phyloP scores from a whole-genome alignment of 2,113 vertebrate genomes.

The Poeciliopsis retropinna region DNA sequence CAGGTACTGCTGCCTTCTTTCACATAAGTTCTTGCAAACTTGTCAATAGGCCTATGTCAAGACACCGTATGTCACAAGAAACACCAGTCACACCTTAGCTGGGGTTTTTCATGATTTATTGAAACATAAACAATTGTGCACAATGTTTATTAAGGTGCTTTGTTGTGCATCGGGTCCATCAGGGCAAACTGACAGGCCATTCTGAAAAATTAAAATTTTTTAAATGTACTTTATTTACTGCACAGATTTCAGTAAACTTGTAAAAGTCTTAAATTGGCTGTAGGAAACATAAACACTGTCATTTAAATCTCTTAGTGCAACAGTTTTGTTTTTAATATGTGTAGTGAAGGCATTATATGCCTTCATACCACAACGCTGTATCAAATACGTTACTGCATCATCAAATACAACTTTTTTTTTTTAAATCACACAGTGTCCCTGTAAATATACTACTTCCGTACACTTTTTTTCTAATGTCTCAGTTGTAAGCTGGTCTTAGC shows the following conservation, averaged over 20 bases:
- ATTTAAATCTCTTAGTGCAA: conserved; percentile 1
- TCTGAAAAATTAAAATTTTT: neutral
- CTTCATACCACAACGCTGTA: neutral
- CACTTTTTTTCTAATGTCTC: conserved; percentile 19
- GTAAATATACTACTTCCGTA: no score
- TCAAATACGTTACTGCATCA: neutral
- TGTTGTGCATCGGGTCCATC: conserved; percentile 11
- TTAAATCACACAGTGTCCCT: neutral
- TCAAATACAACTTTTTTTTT: neutral
- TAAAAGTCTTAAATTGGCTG: neutral
- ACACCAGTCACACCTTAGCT: neutral
- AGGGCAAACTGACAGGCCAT: conserved; percentile 4
- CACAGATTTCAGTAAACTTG: neutral
- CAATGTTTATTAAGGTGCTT: conserved; percentile 42
- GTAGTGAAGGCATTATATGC: conserved; percentile 5
- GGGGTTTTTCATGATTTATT: conserved; percentile 33
- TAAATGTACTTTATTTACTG: neutral
- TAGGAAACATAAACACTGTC: neutral
- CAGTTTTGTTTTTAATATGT: neutral
- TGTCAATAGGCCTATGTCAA: neutral
- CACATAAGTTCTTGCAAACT: neutral
- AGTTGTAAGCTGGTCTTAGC: conserved; percentile 49
- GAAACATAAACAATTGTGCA: neutral
- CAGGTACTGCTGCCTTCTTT: conserved; percentile 24
- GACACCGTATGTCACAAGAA: neutral